Evolutionary conservation across 1,140 invertebrate genomes (phyloP), one percentile per base, ranked within the genome.

Genomic region (Anoplolepis gracilipes): DNA sequence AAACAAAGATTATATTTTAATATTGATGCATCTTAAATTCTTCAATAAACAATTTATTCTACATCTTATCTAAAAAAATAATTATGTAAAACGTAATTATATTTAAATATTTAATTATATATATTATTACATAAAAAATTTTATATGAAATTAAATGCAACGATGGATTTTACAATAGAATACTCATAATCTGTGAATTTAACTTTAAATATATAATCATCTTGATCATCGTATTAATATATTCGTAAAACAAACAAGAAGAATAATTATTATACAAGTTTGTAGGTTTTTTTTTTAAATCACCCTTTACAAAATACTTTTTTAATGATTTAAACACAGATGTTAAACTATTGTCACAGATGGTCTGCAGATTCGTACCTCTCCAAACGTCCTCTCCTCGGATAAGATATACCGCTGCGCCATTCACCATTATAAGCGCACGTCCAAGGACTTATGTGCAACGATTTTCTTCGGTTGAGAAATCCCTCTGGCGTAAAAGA

Each of bases 401-500:
- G n/a, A 4, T 53, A 53, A 79, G 30, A 72, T 30, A 36, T 42
- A n/a, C 65, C 19, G n/a, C 53, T 72, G 36, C 1, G 36, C 65
- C 61, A 46, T 67, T 79, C 42, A 55, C 61, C 33, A 69, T 55
- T 53, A 55, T 39, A 25, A 69, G 55, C 10, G 13, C 30, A 55
- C 19, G 13, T 16, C 30, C 76, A 67, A 79, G 62, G 42, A 53
- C 30, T 25, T 79, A 53, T 13, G 42, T 67, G 30, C 30, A 30
- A 25, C 62, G 46, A 65, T 13, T 53, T 79, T 53, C 62, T 67
- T 53, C 30, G 16, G n/a, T 36, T 33, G 67, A 55, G 62, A 79
- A 67, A 67, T 55, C 30, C 2, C 0, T 13, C 33, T 19, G 76
- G 42, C 30, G 8, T 30, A 53, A 36, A 36, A 79, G 16, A 36